Evolutionary conservation across 92 coral and sea anemone species (phyloP).

Genomic region (Umimayanthus chanpuru): DNA sequence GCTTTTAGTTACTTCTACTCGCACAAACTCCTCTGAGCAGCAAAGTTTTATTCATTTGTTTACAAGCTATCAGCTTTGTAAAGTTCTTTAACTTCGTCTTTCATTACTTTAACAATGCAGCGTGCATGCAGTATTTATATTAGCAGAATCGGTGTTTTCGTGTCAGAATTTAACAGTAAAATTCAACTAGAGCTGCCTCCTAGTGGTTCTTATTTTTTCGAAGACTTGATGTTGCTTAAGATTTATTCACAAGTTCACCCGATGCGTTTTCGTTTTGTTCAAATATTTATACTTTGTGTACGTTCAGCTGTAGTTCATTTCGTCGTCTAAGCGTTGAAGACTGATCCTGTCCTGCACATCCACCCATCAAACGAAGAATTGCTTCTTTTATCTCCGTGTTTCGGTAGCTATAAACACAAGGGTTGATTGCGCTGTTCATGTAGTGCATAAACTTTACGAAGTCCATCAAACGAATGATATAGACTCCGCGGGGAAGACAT

Average conservation of each 20-base stretch:
- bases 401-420: conserved; percentile 77
- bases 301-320: conserved; percentile 11
- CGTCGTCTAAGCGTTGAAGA: conserved; percentile 19
- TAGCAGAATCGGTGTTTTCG: not conserved
- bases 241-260: not conserved
- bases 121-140: not conserved
- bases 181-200: not conserved
- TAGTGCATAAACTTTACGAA: conserved; percentile 85
- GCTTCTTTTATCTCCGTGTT: conserved; percentile 62
- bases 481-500: conserved; percentile 46
- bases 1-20: not conserved
- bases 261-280: not conserved
- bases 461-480: conserved; percentile 64
- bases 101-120: too few relatives aligned
- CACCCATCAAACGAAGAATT: conserved; percentile 41
- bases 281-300: not conserved
- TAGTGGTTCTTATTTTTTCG: not conserved
- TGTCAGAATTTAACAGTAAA: not conserved
- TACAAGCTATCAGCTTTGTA: too few relatives aligned
- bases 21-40: too few relatives aligned
- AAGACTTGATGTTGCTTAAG: not conserved
- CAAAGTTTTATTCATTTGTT: too few relatives aligned
- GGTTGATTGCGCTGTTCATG: conserved; percentile 77
- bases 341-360: not conserved
- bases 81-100: too few relatives aligned